Percentiles rank a stretch among this genome's conserved stretches.
Evolutionary conservation across 2,797 vertebrate genomes (phyloP).

Genomic region (Notolepis coatsorum): DNA sequence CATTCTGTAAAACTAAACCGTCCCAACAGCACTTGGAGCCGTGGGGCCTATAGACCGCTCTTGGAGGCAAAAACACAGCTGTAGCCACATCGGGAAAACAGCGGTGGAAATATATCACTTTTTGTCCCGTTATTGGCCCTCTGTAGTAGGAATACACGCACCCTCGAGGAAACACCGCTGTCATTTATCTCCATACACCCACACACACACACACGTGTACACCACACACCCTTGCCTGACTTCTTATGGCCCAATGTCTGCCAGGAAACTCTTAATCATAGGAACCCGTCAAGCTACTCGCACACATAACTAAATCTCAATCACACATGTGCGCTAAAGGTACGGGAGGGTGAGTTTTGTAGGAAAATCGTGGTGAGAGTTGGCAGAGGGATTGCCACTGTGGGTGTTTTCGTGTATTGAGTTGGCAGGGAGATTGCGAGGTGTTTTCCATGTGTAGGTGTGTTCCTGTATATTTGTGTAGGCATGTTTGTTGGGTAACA

Average conservation of each 20-base stretch:
- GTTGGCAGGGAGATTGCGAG: background rate
- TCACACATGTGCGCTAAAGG: no score
- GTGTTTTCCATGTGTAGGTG: background rate
- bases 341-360: background rate
- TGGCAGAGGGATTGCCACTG: no score
- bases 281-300: background rate
- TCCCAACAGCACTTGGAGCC: conserved; percentile 31
- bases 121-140: no score
- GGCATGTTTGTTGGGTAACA: no score
- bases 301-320: background rate
- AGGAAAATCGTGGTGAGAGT: no score
- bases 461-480: no score
- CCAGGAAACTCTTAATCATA: conserved; percentile 11
- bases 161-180: conserved; percentile 30
- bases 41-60: conserved; percentile 43
- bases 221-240: conserved; percentile 25
- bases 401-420: no score
- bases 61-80: no score
- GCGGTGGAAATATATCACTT: conserved; percentile 37
- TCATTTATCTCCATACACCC: no score
- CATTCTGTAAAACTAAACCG: conserved; percentile 29
- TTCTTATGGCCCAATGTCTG: no score
- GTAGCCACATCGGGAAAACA: conserved; percentile 37
- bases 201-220: no score
- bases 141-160: conserved; percentile 25